Percentiles rank a stretch among this genome's conserved stretches.
These are phyloP conservation scores for Diloba caeruleocephala DNA, from an alignment of 2,888 invertebrate species.

Conservation along the genomic window DNA sequence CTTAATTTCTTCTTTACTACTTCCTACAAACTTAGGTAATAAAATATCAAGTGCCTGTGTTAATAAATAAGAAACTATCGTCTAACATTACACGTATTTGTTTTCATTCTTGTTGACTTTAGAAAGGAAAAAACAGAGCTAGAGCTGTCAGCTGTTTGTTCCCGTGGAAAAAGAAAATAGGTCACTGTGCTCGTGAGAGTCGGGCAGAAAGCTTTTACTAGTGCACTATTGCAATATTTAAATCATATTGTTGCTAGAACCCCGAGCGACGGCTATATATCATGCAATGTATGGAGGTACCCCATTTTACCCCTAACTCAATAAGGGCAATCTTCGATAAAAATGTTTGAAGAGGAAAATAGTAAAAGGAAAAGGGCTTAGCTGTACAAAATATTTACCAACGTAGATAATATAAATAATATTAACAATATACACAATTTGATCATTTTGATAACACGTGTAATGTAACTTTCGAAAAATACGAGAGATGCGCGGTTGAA, in stretches of 20 bases:
- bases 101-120: constrained; percentile 28
- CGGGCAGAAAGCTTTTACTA: constrained; percentile 20
- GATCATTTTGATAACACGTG: neutral
- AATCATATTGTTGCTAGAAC: constrained; percentile 29
- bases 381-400: constrained; percentile 12
- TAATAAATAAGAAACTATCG: constrained; percentile 16
- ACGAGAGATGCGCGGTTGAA: no score
- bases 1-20: constrained; percentile 20
- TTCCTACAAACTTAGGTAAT: constrained; percentile 26
- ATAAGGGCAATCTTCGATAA: constrained; percentile 33
- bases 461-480: no score
- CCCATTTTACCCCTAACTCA: constrained; percentile 7
- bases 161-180: constrained; percentile 28
- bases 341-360: constrained; percentile 17
- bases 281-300: constrained; percentile 1
- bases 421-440: neutral
- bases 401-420: constrained; percentile 1
- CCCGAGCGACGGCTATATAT: neutral
- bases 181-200: constrained; percentile 29
- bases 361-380: constrained; percentile 8
- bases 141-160: constrained; percentile 28
- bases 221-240: constrained; percentile 46
- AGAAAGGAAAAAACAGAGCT: constrained; percentile 13
- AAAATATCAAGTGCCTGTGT: constrained; percentile 25
- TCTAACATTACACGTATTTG: constrained; percentile 21